Evolutionary conservation across 2,113 vertebrate genomes (phyloP).

Genomic region (Alouatta palliata): DNA sequence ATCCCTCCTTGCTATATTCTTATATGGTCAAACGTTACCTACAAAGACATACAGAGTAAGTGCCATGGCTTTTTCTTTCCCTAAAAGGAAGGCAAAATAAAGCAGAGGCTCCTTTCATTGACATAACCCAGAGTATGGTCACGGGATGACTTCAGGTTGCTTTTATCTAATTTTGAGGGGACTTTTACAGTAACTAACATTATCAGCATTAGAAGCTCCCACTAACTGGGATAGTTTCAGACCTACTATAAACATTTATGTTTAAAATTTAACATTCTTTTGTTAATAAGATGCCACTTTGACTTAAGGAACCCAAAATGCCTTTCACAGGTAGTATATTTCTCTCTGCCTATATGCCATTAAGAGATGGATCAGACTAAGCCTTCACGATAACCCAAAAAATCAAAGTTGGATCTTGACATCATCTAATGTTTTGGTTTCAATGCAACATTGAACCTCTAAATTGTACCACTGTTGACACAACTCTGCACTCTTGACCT

Average conservation of each 20-base stretch:
- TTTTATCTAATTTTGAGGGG: background rate
- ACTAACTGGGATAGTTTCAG: background rate
- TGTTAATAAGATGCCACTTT: background rate
- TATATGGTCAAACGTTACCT: background rate
- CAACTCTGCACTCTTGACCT: background rate
- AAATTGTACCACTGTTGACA: background rate
- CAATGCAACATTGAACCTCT: background rate
- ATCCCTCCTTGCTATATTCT: background rate
- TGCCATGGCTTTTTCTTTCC: background rate
- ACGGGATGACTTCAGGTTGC: background rate
- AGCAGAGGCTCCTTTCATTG: background rate
- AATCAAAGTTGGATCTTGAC: background rate
- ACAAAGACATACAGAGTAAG: background rate
- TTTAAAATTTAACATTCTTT: background rate
- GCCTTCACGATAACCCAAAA: background rate
- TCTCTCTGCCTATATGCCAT: background rate
- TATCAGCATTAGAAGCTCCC: background rate
- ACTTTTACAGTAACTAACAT: background rate
- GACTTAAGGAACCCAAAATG: background rate
- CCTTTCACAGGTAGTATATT: background rate
- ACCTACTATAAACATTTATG: background rate
- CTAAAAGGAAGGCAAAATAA: conserved; percentile 16
- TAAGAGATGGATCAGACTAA: background rate
- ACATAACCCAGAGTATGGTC: background rate
- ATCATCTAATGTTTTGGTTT: background rate